A percentile compares a stretch with the other conserved stretches of the same genome.
Evolutionary conservation across 2,113 vertebrate genomes (phyloP).

Genomic region (Gymnocephalus cernua): DNA sequence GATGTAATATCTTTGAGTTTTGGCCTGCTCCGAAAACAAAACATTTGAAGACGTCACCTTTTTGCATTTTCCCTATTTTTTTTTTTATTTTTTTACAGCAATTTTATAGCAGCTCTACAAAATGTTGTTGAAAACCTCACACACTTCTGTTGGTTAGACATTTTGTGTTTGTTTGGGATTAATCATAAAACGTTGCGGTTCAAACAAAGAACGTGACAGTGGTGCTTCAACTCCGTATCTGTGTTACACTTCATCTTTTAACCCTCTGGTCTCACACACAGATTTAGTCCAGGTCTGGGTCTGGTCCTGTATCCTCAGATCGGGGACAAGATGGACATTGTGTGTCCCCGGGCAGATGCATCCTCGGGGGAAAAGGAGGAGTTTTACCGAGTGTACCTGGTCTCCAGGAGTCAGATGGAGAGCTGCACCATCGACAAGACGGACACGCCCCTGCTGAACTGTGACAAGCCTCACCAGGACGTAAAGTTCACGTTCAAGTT

Average conservation of each 20-base stretch:
- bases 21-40: neutral
- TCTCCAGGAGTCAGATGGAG: constrained; percentile 94
- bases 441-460: constrained; percentile 95
- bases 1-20: neutral
- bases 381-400: constrained; percentile 97
- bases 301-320: constrained; percentile 97
- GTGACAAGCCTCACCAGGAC: constrained; percentile 95
- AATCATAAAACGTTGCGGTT: neutral
- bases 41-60: neutral
- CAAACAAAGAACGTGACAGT: neutral
- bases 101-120: neutral
- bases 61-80: neutral
- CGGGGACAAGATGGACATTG: constrained; percentile 99
- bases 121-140: neutral
- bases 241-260: neutral
- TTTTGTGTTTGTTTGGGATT: neutral
- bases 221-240: neutral
- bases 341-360: constrained; percentile 93
- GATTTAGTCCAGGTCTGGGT: constrained; percentile 94
- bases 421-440: constrained; percentile 92
- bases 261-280: constrained; percentile 57
- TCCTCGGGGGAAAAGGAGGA: constrained; percentile 89
- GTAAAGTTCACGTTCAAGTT: constrained; percentile 99
- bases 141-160: neutral
- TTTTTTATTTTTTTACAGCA: neutral